Evolutionary conservation across 2,113 vertebrate species (phyloP).

Genomic region (Apteryx mantelli): DNA sequence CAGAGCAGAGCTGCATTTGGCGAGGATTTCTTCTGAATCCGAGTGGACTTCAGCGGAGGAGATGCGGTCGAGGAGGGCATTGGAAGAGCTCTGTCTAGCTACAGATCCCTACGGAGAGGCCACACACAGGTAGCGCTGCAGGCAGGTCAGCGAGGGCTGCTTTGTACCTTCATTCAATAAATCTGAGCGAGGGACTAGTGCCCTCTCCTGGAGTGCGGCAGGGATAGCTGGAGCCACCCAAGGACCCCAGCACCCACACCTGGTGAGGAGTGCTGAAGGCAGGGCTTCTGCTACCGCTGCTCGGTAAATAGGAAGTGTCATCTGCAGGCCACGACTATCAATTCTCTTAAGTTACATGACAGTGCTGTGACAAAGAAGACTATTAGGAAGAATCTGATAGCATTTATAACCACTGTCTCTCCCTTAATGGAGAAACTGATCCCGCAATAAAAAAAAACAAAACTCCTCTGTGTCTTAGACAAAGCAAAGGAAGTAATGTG

Average conservation of each 20-base stretch:
- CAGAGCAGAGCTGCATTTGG: neutral
- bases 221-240: neutral
- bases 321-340: neutral
- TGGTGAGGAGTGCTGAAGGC: neutral
- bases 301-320: neutral
- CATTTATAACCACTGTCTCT: neutral
- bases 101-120: neutral
- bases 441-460: neutral
- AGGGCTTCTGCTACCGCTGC: neutral
- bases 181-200: neutral
- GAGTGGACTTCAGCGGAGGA: neutral
- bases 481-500: neutral
- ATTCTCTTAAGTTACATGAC: neutral
- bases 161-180: neutral
- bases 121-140: fast-evolving
- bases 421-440: neutral
- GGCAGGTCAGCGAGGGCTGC: neutral
- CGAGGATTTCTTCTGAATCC: neutral
- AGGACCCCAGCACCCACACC: neutral
- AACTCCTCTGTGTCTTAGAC: neutral
- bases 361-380: neutral
- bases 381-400: neutral
- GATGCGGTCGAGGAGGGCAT: fast-evolving
- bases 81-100: neutral
- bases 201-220: conserved; percentile 23